Evolutionary conservation across 2,888 invertebrate species (phyloP), one percentile per base, ranked within the genome.

Genomic region (Monopis laevigella): DNA sequence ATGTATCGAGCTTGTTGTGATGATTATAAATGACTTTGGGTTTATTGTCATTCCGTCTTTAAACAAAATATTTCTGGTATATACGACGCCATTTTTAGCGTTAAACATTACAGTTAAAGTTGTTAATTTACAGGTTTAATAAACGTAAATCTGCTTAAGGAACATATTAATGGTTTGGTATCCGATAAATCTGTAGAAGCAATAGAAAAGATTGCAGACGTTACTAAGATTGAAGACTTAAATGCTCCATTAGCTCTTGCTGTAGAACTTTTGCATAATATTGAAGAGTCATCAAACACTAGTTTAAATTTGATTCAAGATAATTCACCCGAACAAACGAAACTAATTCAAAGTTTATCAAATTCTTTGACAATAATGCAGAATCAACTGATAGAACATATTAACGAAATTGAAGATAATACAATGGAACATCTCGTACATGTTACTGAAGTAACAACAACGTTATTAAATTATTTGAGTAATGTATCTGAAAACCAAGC

Each of bases 141-240:
- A 7, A 21, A 8, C 24, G 24, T 21, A 21, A 8, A 21, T 7
- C 24, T 21, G 8, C 52, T 72, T 6, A 42, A 66, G 40, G 52
- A 63, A 36, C 62, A 66, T 39, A 64, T 75, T 18, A 64, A 72
- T 40, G 60, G 68, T 46, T 72, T 69, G 40, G 65, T 73, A 43
- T 40, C 40, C 2, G 29, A 29, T 16, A 65, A 73, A 48, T 47
- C 69, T 5, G 59, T 68, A 40, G 66, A 72, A 58, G 61, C 62
- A 24, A 56, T 70, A n/a, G 65, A 69, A 55, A 69, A 71, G 59
- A 56, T 65, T 43, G 62, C 63, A 8, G 59, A 63, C 26, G 44
- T 63, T 4, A 55, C 69, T 28, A 60, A 62, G 41, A 48, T 65
- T 24, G 62, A 69, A 29, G 53, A 67, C 28, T 48, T 68, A 1